Percentiles rank a stretch among this genome's conserved stretches.
These are phyloP conservation scores for Andrena praecox DNA, from an alignment of 2,888 invertebrate species.

Conservation along the genomic window DNA sequence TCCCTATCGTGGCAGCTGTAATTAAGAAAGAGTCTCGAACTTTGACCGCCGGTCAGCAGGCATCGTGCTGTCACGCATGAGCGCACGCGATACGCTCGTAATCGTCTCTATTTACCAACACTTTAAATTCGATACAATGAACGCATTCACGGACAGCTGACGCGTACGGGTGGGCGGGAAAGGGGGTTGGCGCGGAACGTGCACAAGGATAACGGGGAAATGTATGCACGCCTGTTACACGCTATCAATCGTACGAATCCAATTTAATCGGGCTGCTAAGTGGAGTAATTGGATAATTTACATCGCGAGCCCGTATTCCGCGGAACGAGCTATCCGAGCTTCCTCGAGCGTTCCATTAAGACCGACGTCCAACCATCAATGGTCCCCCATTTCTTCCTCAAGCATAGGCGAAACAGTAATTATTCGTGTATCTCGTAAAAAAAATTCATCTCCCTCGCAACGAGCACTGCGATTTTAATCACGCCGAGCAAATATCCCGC, in stretches of 20 bases:
- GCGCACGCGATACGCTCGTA: constrained; percentile 57
- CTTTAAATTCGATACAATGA: constrained; percentile 70
- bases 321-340: not conserved
- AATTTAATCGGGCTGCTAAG: constrained; percentile 40
- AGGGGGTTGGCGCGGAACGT: not conserved
- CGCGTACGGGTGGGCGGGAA: not conserved
- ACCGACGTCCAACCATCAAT: not conserved
- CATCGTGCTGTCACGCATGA: constrained; percentile 55
- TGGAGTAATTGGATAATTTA: constrained; percentile 39
- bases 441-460: no score
- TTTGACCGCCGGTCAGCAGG: constrained; percentile 68
- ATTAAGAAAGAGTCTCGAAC: constrained; percentile 72
- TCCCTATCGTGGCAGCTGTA: constrained; percentile 59
- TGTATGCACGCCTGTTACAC: constrained; percentile 22
- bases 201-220: constrained; percentile 8
- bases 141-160: constrained; percentile 65
- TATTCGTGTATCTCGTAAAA: no score
- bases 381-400: not conserved
- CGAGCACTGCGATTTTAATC: no score
- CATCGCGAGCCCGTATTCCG: constrained; percentile 5
- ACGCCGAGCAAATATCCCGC: not conserved
- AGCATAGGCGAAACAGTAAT: not conserved
- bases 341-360: not conserved
- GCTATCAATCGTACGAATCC: constrained; percentile 22
- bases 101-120: constrained; percentile 71